Evolutionary conservation across 2,888 invertebrate genomes (phyloP).

Genomic region (Ypsolopha sequella): DNA sequence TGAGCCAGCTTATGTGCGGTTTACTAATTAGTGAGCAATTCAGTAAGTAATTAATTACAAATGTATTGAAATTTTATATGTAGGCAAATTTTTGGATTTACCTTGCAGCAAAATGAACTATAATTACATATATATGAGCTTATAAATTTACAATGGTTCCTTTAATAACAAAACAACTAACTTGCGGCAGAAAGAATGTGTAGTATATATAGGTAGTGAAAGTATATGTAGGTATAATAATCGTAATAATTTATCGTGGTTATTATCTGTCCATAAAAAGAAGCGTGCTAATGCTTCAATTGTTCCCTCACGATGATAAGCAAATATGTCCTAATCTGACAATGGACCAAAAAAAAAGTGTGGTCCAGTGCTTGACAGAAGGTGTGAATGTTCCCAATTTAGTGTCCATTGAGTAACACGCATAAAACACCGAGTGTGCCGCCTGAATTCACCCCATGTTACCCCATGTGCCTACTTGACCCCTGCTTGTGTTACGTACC

Average conservation of each 20-base stretch:
- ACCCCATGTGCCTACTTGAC: slow-evolving; percentile 45
- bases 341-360: slow-evolving; percentile 18
- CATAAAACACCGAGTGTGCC: slow-evolving; percentile 14
- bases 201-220: too few species aligned
- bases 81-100: not conserved
- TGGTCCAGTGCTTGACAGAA: slow-evolving; percentile 43
- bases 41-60: too few species aligned
- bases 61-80: not conserved
- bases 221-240: not conserved
- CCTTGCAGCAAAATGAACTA: too few species aligned
- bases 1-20: too few species aligned
- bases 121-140: too few species aligned
- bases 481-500: too few species aligned
- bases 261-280: slow-evolving; percentile 12
- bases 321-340: slow-evolving; percentile 22
- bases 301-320: slow-evolving; percentile 29
- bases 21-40: too few species aligned
- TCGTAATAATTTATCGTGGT: not conserved
- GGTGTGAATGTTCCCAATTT: slow-evolving; percentile 53
- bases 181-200: too few species aligned
- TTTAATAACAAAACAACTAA: too few species aligned
- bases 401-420: slow-evolving; percentile 29
- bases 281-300: slow-evolving; percentile 30
- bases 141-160: too few species aligned
- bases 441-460: slow-evolving; percentile 12